phyloP scores from a whole-genome alignment of 2,888 invertebrate species.

The Monoplex corrugatus region DNA sequence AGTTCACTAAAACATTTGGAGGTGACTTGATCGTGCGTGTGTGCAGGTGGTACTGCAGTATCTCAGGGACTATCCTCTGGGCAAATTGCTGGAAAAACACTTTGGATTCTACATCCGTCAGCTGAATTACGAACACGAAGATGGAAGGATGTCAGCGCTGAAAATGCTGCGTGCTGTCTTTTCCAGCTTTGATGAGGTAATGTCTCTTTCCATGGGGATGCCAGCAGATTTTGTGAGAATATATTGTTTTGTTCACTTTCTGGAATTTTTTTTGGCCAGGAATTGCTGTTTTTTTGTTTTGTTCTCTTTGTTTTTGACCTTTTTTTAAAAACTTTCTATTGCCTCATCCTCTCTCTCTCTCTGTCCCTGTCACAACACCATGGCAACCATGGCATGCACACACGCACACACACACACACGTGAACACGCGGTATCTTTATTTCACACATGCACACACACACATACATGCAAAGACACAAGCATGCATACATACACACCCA shows the following conservation, averaged over 20 bases:
- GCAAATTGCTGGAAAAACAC: conserved; percentile 87
- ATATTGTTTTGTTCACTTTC: too few relatives aligned
- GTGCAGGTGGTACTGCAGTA: conserved; percentile 86
- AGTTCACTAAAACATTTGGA: too few relatives aligned
- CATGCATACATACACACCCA: too few relatives aligned
- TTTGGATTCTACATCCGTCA: conserved; percentile 92
- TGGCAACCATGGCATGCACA: too few relatives aligned
- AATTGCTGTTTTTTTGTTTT: neutral
- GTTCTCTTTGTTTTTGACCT: neutral
- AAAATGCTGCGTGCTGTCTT: conserved; percentile 92
- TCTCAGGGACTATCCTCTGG: conserved; percentile 93
- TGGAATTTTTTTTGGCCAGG: neutral
- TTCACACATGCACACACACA: too few relatives aligned
- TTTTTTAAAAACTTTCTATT: neutral
- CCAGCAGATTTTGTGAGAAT: too few relatives aligned
- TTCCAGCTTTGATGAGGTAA: conserved; percentile 88
- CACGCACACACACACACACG: too few relatives aligned
- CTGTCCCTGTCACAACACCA: too few relatives aligned
- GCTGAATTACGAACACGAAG: conserved; percentile 90
- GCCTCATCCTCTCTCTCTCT: neutral
- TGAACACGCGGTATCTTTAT: too few relatives aligned
- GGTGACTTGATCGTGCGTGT: too few relatives aligned
- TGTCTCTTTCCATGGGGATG: too few relatives aligned
- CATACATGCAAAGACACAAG: too few relatives aligned
- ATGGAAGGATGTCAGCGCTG: conserved; percentile 92